phyloP scores from a whole-genome alignment of 2,113 vertebrate genomes.

The Chrysemys picta region DNA sequence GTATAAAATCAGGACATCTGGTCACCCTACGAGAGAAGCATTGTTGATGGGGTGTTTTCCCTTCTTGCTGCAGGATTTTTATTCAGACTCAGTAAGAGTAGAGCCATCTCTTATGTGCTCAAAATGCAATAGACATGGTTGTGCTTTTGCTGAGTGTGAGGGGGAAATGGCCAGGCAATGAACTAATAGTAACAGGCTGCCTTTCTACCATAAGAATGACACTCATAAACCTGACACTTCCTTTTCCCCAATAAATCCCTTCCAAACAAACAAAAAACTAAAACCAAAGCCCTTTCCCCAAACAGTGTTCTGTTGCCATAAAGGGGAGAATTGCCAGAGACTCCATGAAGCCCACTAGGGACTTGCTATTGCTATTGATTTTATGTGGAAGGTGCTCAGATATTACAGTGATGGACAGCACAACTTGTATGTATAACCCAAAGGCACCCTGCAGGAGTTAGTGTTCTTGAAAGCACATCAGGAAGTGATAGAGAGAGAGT shows the following conservation, averaged over 20 bases:
- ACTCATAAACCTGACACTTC: background rate
- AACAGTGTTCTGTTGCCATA: background rate
- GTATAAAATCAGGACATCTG: too few species aligned
- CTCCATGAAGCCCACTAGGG: too few species aligned
- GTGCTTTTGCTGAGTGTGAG: conserved; percentile 14
- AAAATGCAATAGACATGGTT: background rate
- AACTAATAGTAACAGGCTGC: background rate
- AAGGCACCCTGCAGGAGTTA: background rate
- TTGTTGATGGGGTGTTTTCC: background rate
- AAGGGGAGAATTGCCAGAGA: background rate
- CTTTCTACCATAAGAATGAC: background rate
- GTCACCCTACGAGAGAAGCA: background rate
- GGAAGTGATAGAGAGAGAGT: background rate
- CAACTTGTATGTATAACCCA: background rate
- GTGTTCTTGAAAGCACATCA: background rate
- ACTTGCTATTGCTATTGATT: background rate
- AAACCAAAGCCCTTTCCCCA: background rate
- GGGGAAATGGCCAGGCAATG: conserved; percentile 4
- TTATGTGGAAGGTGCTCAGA: too few species aligned
- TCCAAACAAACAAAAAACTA: background rate
- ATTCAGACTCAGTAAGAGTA: background rate
- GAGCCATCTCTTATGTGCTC: background rate
- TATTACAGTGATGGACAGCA: background rate
- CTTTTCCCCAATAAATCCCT: background rate
- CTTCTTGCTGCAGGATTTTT: background rate